Evolutionary conservation across 2,797 vertebrate genomes (phyloP).

Genomic region (Varecia variegata): DNA sequence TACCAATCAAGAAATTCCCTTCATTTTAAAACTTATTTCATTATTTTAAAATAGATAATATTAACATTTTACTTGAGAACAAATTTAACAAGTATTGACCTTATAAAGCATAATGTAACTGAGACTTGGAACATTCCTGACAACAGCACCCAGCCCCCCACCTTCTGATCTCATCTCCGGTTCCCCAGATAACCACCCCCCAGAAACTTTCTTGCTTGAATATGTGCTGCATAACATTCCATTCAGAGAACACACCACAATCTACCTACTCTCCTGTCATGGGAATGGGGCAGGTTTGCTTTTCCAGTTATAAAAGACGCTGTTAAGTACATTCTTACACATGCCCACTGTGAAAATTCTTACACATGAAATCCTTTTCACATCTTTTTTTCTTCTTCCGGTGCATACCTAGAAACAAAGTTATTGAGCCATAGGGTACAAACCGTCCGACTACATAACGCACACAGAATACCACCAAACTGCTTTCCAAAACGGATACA

Average conservation of each 20-base stretch:
- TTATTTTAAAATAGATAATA: not conserved
- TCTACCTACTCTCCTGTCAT: not conserved
- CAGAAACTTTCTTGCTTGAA: not conserved
- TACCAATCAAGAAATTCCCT: not conserved
- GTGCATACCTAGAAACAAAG: not conserved
- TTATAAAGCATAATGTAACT: not conserved
- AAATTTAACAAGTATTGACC: not conserved
- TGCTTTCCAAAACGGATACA: not conserved
- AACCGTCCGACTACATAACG: not conserved
- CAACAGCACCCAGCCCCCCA: not conserved
- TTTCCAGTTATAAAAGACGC: not conserved
- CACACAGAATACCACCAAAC: not conserved
- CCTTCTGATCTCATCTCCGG: not conserved
- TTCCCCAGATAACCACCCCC: not conserved
- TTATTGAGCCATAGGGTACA: not conserved
- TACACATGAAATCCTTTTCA: not conserved
- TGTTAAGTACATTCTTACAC: not conserved
- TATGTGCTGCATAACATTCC: fast-evolving
- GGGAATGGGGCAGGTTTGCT: not conserved
- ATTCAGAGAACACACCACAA: not conserved
- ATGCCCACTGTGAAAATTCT: not conserved
- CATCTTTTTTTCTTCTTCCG: not conserved
- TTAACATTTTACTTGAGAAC: not conserved
- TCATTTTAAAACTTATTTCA: not conserved
- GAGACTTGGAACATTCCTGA: not conserved